phyloP scores from a whole-genome alignment of 2,797 vertebrate genomes.

The Oreonectes daqikongensis region DNA sequence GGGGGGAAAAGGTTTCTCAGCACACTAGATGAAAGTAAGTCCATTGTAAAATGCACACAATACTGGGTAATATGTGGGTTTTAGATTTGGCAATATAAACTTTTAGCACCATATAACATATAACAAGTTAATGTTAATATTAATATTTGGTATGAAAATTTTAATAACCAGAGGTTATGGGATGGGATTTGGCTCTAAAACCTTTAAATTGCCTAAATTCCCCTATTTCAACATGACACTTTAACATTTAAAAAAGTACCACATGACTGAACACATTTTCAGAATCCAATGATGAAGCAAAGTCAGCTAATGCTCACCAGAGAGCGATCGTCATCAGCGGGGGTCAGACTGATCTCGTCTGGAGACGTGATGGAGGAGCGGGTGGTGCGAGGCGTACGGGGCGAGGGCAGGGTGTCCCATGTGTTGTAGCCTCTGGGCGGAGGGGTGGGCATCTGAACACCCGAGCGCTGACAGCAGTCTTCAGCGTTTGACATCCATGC shows the following conservation, averaged over 20 bases:
- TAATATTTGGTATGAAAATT: too few relatives aligned
- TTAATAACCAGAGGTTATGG: too few relatives aligned
- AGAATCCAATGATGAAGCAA: too few relatives aligned
- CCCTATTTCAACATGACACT: too few relatives aligned
- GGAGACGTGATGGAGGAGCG: slow-evolving; percentile 92
- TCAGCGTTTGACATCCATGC: slow-evolving; percentile 97
- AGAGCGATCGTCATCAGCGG: slow-evolving; percentile 84
- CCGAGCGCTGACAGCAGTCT: slow-evolving; percentile 95
- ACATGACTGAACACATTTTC: too few relatives aligned
- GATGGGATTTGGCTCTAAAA: too few relatives aligned
- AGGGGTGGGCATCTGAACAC: slow-evolving; percentile 96
- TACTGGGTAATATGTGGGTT: background rate
- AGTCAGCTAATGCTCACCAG: slow-evolving; percentile 75
- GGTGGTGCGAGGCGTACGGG: slow-evolving; percentile 90
- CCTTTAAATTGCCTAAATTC: too few relatives aligned
- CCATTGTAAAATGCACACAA: background rate
- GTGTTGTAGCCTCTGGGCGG: slow-evolving; percentile 94
- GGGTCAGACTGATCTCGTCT: slow-evolving; percentile 91
- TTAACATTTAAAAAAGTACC: too few relatives aligned
- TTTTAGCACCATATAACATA: too few relatives aligned
- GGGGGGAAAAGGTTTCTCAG: background rate
- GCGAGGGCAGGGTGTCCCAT: slow-evolving; percentile 96
- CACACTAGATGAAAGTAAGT: background rate
- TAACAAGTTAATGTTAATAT: too few relatives aligned
- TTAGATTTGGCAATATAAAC: background rate